Percentiles rank a stretch among this genome's conserved stretches.
These are phyloP conservation scores for Drosophila monieri DNA, from an alignment of 2,888 invertebrate species.

Conservation along the genomic window DNA sequence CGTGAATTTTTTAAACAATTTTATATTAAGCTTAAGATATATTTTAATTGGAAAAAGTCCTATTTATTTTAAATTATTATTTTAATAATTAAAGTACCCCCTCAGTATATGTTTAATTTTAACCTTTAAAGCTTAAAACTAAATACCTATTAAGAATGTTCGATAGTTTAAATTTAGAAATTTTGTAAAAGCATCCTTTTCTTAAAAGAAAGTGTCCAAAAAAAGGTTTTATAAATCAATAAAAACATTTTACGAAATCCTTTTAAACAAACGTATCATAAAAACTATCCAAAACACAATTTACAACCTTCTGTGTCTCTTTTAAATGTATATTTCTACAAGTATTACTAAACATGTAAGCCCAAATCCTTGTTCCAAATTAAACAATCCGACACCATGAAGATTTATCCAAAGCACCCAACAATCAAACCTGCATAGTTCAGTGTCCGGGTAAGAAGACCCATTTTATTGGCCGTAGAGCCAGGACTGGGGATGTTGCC, in stretches of 20 bases:
- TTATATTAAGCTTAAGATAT: slow-evolving; percentile 16
- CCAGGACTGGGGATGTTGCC: slow-evolving; percentile 6
- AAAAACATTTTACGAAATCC: not conserved
- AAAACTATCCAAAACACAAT: not conserved
- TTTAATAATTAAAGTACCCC: no score
- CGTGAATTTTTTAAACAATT: slow-evolving; percentile 22
- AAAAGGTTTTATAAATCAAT: not conserved
- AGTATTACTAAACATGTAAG: slow-evolving; percentile 43
- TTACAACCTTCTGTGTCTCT: not conserved
- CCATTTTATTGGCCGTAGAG: slow-evolving; percentile 18
- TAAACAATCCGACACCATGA: slow-evolving; percentile 10
- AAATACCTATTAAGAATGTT: no score
- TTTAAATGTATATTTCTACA: slow-evolving; percentile 10
- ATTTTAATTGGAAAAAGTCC: not conserved
- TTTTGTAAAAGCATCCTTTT: not conserved
- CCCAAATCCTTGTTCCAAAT: not conserved
- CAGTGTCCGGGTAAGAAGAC: not conserved
- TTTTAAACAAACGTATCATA: not conserved
- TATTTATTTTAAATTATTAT: not conserved
- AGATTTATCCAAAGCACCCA: slow-evolving; percentile 11
- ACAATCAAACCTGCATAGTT: slow-evolving; percentile 18
- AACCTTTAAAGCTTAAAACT: no score
- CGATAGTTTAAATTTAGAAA: no score
- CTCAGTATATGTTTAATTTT: no score
- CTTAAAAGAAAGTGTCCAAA: not conserved